Evolutionary conservation across 2,113 vertebrate genomes (phyloP).

Genomic region (Boulengeromyrus knoepffleri): DNA sequence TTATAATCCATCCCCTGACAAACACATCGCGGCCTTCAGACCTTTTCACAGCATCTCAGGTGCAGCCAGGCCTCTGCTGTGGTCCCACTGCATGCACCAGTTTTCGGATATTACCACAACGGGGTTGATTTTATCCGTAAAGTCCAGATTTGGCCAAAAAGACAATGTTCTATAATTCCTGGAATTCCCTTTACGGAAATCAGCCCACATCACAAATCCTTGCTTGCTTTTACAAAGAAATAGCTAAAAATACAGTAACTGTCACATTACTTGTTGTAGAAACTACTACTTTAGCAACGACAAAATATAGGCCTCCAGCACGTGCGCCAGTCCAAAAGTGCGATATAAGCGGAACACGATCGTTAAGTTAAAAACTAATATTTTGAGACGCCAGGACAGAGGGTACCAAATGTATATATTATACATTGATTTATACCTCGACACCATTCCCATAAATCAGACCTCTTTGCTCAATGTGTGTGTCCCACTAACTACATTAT

Average conservation of each 20-base stretch:
- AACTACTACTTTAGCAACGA: not conserved
- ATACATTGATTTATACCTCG: not conserved
- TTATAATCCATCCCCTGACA: not conserved
- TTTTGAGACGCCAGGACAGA: not conserved
- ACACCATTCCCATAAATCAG: not conserved
- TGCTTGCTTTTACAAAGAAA: not conserved
- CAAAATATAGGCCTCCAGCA: not conserved
- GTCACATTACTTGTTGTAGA: not conserved
- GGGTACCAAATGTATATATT: not conserved
- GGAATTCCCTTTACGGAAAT: not conserved
- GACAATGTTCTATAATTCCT: not conserved
- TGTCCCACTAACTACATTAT: not conserved
- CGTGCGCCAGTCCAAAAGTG: not conserved
- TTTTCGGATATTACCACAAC: not conserved
- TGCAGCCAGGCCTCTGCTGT: not conserved
- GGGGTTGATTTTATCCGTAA: not conserved
- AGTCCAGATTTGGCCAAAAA: not conserved
- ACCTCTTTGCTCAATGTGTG: not conserved
- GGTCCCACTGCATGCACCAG: not conserved
- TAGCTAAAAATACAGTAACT: not conserved
- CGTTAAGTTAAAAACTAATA: not conserved
- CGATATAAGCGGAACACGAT: not conserved
- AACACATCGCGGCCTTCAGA: not conserved
- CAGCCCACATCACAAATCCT: not conserved
- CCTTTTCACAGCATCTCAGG: not conserved